phyloP scores from a whole-genome alignment of 2,888 invertebrate genomes.

The Melieria crassipennis region DNA sequence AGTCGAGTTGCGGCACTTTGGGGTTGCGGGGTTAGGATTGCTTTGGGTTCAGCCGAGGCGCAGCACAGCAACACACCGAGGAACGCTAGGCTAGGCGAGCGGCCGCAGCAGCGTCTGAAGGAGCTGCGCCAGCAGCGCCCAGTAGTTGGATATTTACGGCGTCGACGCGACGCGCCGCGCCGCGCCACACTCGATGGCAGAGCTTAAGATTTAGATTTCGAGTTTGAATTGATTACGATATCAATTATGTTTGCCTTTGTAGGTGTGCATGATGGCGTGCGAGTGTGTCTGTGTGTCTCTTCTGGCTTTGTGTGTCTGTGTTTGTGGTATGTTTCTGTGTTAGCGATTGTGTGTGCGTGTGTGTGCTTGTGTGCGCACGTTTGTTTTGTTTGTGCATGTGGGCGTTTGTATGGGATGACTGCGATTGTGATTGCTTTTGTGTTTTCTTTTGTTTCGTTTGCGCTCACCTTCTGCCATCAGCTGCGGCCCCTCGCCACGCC shows the following conservation, averaged over 20 bases:
- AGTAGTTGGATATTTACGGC: slow-evolving; percentile 48
- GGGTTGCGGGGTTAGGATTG: not conserved
- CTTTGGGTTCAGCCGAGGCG: not conserved
- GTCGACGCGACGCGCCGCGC: slow-evolving; percentile 10
- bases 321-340: slow-evolving; percentile 11
- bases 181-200: slow-evolving; percentile 36
- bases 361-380: slow-evolving; percentile 4
- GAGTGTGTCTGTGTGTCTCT: not conserved
- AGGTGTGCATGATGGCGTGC: slow-evolving; percentile 23
- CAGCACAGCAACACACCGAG: slow-evolving; percentile 43
- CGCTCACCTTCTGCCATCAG: not conserved
- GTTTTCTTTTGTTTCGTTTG: slow-evolving; percentile 9
- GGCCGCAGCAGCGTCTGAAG: slow-evolving; percentile 44
- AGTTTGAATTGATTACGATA: slow-evolving; percentile 61
- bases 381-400: slow-evolving; percentile 27
- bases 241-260: slow-evolving; percentile 58
- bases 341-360: not conserved
- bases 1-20: slow-evolving; percentile 2
- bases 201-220: slow-evolving; percentile 52
- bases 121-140: slow-evolving; percentile 44
- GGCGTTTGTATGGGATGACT: slow-evolving; percentile 15
- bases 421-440: slow-evolving; percentile 1
- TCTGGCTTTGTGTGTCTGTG: not conserved
- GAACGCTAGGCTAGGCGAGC: too few species aligned
- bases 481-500: too few species aligned